phyloP scores from a whole-genome alignment of 2,113 vertebrate genomes.

The Chelonoidis abingdonii region DNA sequence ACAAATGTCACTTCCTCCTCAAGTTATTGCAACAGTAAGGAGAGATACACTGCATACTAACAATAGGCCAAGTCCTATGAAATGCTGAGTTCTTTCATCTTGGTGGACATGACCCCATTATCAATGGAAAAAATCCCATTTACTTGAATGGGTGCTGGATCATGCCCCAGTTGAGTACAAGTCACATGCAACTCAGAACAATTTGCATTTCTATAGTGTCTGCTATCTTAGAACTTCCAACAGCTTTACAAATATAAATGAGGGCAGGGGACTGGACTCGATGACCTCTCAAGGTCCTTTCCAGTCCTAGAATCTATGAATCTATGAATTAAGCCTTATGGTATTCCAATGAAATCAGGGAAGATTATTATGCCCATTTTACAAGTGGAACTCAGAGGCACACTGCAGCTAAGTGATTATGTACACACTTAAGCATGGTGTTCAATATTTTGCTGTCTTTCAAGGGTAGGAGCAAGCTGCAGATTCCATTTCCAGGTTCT shows the following conservation, averaged over 20 bases:
- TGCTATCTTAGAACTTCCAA: not conserved
- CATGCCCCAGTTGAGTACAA: fast-evolving
- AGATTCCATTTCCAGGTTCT: not conserved
- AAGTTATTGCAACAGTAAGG: not conserved
- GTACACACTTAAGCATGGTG: not conserved
- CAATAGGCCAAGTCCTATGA: not conserved
- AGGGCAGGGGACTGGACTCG: too few species aligned
- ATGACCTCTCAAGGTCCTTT: too few species aligned
- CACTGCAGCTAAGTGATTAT: not conserved
- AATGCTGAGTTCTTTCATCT: not conserved
- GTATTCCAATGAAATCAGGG: not conserved
- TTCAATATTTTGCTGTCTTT: not conserved
- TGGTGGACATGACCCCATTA: fast-evolving
- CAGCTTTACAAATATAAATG: not conserved
- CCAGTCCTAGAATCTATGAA: too few species aligned
- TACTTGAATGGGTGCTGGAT: not conserved
- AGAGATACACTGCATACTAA: not conserved
- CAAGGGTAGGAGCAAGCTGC: not conserved
- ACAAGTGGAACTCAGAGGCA: not conserved
- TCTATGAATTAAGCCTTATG: not conserved
- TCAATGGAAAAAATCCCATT: not conserved
- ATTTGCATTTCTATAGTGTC: not conserved
- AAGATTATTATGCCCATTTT: not conserved
- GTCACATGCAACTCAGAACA: not conserved
- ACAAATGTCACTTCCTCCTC: not conserved